Conservation (phyloP, 2,113 vertebrate genomes). For the Hyperoodon ampullatus region DNA sequence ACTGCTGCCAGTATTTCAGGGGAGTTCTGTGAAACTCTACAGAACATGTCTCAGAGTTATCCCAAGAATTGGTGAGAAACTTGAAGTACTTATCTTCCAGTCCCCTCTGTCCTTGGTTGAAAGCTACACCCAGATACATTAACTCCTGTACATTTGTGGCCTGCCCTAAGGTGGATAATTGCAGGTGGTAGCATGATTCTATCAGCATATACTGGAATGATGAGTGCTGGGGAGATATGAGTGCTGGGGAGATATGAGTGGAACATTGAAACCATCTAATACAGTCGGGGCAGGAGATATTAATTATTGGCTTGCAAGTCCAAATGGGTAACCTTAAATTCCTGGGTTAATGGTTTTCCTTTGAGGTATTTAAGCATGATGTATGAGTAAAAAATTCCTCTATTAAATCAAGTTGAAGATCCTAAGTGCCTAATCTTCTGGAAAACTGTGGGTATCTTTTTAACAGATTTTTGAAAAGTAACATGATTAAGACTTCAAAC, state of each 20-base stretch:
- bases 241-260: neutral
- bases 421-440: neutral
- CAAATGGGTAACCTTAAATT: neutral
- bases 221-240: neutral
- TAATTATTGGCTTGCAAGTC: neutral
- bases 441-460: neutral
- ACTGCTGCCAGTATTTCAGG: neutral
- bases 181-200: neutral
- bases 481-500: constrained; percentile 1
- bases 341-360: neutral
- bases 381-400: neutral
- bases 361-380: neutral
- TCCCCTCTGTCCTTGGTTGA: neutral
- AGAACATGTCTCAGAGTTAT: neutral
- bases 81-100: neutral
- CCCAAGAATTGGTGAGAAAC: neutral
- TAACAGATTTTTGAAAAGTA: neutral
- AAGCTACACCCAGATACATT: neutral
- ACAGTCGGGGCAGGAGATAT: neutral
- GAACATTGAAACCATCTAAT: neutral
- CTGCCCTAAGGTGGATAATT: neutral
- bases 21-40: neutral
- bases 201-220: neutral
- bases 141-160: neutral
- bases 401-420: neutral